Evolutionary conservation across 2,113 vertebrate genomes (phyloP).

Genomic region (Paedocypris sp.): DNA sequence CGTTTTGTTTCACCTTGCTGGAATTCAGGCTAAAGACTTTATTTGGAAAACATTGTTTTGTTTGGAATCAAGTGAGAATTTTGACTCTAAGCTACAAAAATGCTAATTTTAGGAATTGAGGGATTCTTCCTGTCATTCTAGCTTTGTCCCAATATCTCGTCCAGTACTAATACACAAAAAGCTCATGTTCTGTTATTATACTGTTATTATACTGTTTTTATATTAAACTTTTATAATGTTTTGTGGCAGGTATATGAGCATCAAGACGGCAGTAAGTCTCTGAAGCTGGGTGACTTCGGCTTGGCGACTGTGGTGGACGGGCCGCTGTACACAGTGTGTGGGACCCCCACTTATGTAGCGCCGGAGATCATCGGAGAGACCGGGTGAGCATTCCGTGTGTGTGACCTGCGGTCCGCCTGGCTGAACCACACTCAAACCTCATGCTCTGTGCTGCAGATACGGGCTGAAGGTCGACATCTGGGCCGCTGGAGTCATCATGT

Average conservation of each 20-base stretch:
- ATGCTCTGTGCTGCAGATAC: slow-evolving; percentile 70
- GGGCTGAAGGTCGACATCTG: slow-evolving; percentile 97
- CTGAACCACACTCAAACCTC: no score
- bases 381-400: slow-evolving; percentile 76
- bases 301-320: slow-evolving; percentile 89
- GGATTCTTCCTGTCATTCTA: no score
- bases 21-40: slow-evolving; percentile 1
- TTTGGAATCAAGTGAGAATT: neutral
- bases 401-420: no score
- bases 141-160: no score
- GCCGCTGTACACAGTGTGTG: slow-evolving; percentile 86
- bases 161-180: no score
- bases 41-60: neutral
- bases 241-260: slow-evolving; percentile 83
- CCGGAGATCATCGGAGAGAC: slow-evolving; percentile 94
- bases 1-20: neutral
- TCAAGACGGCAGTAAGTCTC: slow-evolving; percentile 85
- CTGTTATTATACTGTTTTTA: no score
- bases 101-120: neutral
- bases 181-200: no score
- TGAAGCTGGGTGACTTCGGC: slow-evolving; percentile 94
- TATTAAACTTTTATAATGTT: neutral
- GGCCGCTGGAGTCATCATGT: slow-evolving; percentile 95
- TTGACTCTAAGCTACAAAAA: neutral
- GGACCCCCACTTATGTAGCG: slow-evolving; percentile 94